Evolutionary conservation across 2,113 vertebrate species (phyloP).

Genomic region (Ciconia stormi): DNA sequence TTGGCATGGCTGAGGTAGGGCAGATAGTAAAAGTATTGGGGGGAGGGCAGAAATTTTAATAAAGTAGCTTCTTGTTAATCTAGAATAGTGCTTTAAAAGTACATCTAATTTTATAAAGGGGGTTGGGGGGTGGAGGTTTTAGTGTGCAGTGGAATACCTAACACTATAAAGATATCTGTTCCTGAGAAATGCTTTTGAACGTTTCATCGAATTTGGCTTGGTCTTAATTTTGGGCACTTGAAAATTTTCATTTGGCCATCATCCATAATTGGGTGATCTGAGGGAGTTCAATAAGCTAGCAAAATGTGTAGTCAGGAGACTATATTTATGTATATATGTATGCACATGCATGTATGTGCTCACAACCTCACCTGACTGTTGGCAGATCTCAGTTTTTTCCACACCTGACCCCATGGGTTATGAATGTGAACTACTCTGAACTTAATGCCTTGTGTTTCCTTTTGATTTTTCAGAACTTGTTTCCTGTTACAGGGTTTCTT

Average conservation of each 20-base stretch:
- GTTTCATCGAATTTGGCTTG: background rate
- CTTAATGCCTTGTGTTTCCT: background rate
- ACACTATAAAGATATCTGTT: background rate
- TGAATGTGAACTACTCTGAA: background rate
- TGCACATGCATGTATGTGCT: rapidly evolving
- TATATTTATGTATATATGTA: background rate
- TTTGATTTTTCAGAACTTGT: background rate
- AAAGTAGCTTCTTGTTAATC: background rate
- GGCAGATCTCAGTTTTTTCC: background rate
- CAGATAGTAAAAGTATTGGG: background rate
- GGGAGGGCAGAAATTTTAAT: background rate
- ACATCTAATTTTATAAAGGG: background rate
- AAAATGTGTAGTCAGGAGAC: background rate
- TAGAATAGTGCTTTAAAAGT: background rate
- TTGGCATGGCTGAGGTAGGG: background rate
- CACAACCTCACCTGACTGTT: rapidly evolving
- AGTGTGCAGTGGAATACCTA: background rate
- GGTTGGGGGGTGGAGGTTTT: rapidly evolving
- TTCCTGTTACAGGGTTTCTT: background rate
- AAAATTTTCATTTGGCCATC: background rate
- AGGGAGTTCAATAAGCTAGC: background rate
- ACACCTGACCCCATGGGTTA: background rate
- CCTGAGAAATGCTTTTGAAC: background rate
- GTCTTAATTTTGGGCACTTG: background rate
- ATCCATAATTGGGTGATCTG: background rate